Evolutionary conservation across 1,140 invertebrate species (phyloP).

Genomic region (Pomacea maculata): DNA sequence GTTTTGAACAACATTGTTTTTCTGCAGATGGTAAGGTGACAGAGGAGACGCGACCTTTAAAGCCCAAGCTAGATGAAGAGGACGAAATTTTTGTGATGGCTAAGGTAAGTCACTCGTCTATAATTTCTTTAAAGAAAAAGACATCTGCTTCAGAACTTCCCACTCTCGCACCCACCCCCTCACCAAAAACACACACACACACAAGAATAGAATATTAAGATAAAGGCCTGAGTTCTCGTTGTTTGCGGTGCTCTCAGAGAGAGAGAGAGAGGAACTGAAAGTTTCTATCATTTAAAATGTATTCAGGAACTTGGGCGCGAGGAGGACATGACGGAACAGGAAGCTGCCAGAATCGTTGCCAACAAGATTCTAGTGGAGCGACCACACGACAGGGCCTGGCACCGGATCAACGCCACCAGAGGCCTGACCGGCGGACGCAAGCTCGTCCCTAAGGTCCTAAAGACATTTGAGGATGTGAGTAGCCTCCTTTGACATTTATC

Average conservation of each 20-base stretch:
- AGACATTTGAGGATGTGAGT: conserved; percentile 53
- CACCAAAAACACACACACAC: background rate
- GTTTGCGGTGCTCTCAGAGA: conserved; percentile 14
- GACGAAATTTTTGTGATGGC: conserved; percentile 25
- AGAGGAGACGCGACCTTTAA: conserved; percentile 8
- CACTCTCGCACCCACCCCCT: too few species aligned
- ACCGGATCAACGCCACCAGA: conserved; percentile 73
- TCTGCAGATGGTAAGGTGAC: conserved; percentile 12
- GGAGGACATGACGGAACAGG: conserved; percentile 71
- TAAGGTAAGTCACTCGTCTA: conserved; percentile 21
- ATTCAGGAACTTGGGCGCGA: conserved; percentile 69
- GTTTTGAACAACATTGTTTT: too few species aligned
- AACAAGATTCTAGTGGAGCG: conserved; percentile 69
- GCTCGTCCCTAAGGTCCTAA: conserved; percentile 49
- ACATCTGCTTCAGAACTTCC: too few species aligned
- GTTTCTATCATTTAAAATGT: conserved; percentile 8
- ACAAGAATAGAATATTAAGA: too few species aligned
- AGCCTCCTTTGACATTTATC: background rate
- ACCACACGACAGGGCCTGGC: conserved; percentile 71
- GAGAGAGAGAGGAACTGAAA: background rate
- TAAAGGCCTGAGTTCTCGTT: background rate
- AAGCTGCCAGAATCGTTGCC: conserved; percentile 72
- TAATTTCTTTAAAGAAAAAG: background rate
- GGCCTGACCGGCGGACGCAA: conserved; percentile 68
- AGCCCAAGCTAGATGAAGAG: background rate